These are phyloP conservation scores for Glyphotaelius pellucidus DNA, from an alignment of 2,888 invertebrate genomes.

Conservation along the genomic window DNA sequence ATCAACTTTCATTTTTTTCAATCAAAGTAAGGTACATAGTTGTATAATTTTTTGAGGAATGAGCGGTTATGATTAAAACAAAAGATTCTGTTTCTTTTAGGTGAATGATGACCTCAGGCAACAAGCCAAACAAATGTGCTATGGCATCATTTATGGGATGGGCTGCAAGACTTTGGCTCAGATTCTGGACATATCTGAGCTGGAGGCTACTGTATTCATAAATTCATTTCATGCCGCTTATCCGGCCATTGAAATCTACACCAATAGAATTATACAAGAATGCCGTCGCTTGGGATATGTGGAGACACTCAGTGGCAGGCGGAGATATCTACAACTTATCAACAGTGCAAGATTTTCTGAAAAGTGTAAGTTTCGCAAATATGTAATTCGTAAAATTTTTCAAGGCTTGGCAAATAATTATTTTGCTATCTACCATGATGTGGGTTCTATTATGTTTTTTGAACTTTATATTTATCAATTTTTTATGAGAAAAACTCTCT, in stretches of 20 bases:
- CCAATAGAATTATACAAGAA: slow-evolving; percentile 76
- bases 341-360: slow-evolving; percentile 78
- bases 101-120: slow-evolving; percentile 88
- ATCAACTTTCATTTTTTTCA: background rate
- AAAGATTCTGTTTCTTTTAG: slow-evolving; percentile 69
- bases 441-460: background rate
- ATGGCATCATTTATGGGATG: slow-evolving; percentile 99
- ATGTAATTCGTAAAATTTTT: background rate
- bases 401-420: background rate
- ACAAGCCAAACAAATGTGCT: slow-evolving; percentile 94
- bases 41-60: no score
- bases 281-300: slow-evolving; percentile 87
- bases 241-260: slow-evolving; percentile 82
- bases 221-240: slow-evolving; percentile 88
- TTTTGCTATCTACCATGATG: background rate
- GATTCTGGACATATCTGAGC: slow-evolving; percentile 85
- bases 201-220: slow-evolving; percentile 88
- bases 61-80: no score
- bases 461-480: background rate
- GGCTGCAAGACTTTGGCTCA: slow-evolving; percentile 89
- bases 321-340: slow-evolving; percentile 87
- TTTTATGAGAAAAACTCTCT: no score
- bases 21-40: no score
- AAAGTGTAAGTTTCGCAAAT: slow-evolving; percentile 77
- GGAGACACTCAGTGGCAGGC: slow-evolving; percentile 88